Evolutionary conservation across 1,140 invertebrate genomes (phyloP), one percentile per base, ranked within the genome.

Genomic region (Tetragnatha versicolor): DNA sequence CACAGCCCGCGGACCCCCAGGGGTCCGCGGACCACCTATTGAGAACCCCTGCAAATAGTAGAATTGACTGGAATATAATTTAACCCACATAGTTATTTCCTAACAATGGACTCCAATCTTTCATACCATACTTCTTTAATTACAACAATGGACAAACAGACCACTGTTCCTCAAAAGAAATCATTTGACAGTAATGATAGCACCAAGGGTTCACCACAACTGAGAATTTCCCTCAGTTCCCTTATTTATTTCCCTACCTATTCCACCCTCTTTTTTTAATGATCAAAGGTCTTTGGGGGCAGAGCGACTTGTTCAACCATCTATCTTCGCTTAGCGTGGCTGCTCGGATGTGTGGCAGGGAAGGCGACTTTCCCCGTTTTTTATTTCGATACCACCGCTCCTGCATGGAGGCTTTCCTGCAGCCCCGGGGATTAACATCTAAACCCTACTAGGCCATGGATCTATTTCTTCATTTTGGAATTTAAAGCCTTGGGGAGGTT

Each of bases 381-480:
- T 37, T 45, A 17, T 42, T 65, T 65, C 42, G 27, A 42, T 65
- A 42, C 27, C 35, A 10, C 37, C 35, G 55, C 31, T 22, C n/a
- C 22, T 33, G 35, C 33, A 14, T 25, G 61, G 35, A 42, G 61
- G 61, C 61, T 65, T 65, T n/a, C n/a, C n/a, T n/a, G n/a, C n/a
- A 65, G 33, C 27, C 42, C 61, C 22, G 33, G 61, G 22, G 37
- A 65, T 65, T 27, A 65, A 39, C 42, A 42, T 25, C 37, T 65
- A 42, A 65, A 42, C 35, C 61, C 33, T n/a, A 14, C 27, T 7
- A 14, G 37, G 17, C 61, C 35, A 65, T 42, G 61, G 61, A 65
- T 65, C 35, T 65, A 42, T 65, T 65, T 65, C 61, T 65, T 65
- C 61, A 42, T 65, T 65, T 65, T 65, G 33, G 42, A 65, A 65